Percentiles rank a stretch among this genome's conserved stretches.
Evolutionary conservation across 2,797 vertebrate genomes (phyloP).

Genomic region (Chaetophractus vellerosus): DNA sequence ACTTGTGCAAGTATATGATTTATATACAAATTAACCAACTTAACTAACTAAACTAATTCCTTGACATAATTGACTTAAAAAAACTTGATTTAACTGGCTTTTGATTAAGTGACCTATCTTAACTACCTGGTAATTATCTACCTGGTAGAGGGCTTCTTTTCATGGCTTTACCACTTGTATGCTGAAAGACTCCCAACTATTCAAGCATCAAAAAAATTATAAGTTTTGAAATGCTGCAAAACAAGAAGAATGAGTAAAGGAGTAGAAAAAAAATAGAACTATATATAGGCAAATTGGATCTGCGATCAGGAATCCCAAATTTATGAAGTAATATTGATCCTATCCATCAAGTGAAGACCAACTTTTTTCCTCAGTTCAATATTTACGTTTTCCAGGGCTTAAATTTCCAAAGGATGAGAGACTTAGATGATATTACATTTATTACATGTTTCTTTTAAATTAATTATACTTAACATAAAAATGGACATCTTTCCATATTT

Average conservation of each 20-base stretch:
- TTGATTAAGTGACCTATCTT: neutral
- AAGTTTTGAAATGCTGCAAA: conserved; percentile 2
- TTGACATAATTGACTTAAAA: neutral
- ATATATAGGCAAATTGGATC: neutral
- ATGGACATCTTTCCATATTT: neutral
- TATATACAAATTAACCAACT: neutral
- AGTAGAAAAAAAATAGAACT: neutral
- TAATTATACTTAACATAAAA: neutral
- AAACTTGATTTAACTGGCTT: neutral
- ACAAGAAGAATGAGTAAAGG: neutral
- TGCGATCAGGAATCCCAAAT: conserved; percentile 7
- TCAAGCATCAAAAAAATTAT: neutral
- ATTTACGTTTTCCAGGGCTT: neutral
- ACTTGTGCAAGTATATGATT: neutral
- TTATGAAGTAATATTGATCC: neutral
- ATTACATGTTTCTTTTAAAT: neutral
- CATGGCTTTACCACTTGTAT: neutral
- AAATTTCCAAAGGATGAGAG: neutral
- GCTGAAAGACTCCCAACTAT: neutral
- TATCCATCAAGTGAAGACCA: neutral
- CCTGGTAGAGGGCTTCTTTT: neutral
- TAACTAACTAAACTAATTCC: neutral
- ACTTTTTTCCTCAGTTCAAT: conserved; percentile 3
- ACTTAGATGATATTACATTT: neutral
- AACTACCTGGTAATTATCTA: neutral